phyloP scores from a whole-genome alignment of 2,888 invertebrate genomes.

The Zygaena filipendulae region DNA sequence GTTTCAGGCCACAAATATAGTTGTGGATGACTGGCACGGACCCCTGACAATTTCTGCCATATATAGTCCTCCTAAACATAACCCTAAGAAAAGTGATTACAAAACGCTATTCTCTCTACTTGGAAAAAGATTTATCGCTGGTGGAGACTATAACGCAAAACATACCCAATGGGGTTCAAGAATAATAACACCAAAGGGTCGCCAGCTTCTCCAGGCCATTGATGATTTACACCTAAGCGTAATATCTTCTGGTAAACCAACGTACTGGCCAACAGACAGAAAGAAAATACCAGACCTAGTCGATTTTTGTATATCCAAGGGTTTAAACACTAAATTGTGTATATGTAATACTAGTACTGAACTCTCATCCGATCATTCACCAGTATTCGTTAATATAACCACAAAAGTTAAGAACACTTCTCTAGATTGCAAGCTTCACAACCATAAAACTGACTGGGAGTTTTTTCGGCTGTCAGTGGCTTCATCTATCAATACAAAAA shows the following conservation, averaged over 20 bases:
- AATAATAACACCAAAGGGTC: slow-evolving; percentile 4
- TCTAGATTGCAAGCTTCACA: slow-evolving; percentile 8
- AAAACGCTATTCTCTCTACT: slow-evolving; percentile 4
- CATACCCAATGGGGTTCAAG: slow-evolving; percentile 2
- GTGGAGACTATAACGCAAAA: slow-evolving; percentile 8
- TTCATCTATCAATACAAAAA: too few species aligned
- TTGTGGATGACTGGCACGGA: slow-evolving; percentile 1
- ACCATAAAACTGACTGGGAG: slow-evolving; percentile 11
- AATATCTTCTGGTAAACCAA: slow-evolving; percentile 14
- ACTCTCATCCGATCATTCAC: slow-evolving; percentile 16
- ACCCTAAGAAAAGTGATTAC: slow-evolving; percentile 2
- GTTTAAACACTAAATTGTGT: slow-evolving; percentile 9
- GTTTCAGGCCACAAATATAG: slow-evolving; percentile 9
- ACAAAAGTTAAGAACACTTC: neutral
- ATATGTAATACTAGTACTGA: slow-evolving; percentile 12
- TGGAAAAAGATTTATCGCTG: slow-evolving; percentile 7
- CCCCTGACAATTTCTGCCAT: slow-evolving; percentile 7
- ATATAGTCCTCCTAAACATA: slow-evolving; percentile 10
- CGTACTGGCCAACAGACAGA: slow-evolving; percentile 16
- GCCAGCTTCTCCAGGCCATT: slow-evolving; percentile 8
- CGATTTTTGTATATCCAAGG: slow-evolving; percentile 12
- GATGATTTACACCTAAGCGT: slow-evolving; percentile 4
- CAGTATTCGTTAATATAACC: slow-evolving; percentile 8
- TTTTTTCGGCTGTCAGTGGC: too few species aligned
- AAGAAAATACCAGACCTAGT: slow-evolving; percentile 13